Conservation (phyloP, 2,113 vertebrate species). For the zebrafish (Danio rerio) region GRCz12tu NC_133193.1:25462001-25462500, state of each 20-base stretch:
- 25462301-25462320: slow-evolving; percentile 75
- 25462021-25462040: slow-evolving; percentile 89
- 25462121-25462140: slow-evolving; percentile 93
- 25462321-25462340: slow-evolving; percentile 68
- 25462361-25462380: slow-evolving; percentile 31
- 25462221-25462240: slow-evolving; percentile 60
- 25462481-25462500: neutral
- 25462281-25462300: slow-evolving; percentile 78
- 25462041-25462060: slow-evolving; percentile 97
- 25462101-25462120: slow-evolving; percentile 99
- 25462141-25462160: slow-evolving; percentile 95
- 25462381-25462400: slow-evolving; percentile 6
- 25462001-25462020: slow-evolving; percentile 93
- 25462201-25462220: slow-evolving; percentile 82
- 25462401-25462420: neutral
- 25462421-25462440: slow-evolving; percentile 17
- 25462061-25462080: slow-evolving; percentile 93
- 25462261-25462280: slow-evolving; percentile 85
- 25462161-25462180: slow-evolving; percentile 82
- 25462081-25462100: slow-evolving; percentile 97
- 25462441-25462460: slow-evolving; percentile 1
- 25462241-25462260: slow-evolving; percentile 72
- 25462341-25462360: slow-evolving; percentile 30
- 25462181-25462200: slow-evolving; percentile 80
- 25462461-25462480: slow-evolving; percentile 13